phyloP scores from a whole-genome alignment of 2,113 vertebrate species.

The Dicerorhinus sumatrensis region DNA sequence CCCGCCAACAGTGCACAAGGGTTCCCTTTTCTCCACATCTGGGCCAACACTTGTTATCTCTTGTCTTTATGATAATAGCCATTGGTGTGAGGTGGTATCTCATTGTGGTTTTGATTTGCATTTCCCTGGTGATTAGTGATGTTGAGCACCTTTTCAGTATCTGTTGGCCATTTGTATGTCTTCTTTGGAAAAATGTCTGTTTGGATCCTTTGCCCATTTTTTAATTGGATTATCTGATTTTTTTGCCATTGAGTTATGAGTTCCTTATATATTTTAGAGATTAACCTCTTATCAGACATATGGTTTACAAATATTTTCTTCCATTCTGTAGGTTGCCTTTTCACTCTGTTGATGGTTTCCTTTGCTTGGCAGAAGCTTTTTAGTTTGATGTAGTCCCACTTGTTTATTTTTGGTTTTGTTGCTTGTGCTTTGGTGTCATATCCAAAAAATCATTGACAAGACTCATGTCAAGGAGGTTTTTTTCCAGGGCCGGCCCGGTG shows the following conservation, averaged over 20 bases:
- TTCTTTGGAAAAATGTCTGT: not conserved
- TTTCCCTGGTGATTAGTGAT: not conserved
- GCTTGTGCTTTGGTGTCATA: not conserved
- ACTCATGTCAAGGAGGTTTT: not conserved
- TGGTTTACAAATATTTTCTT: not conserved
- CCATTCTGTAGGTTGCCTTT: not conserved
- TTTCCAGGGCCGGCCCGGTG: too few species aligned
- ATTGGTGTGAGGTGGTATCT: not conserved
- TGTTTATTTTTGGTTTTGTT: not conserved
- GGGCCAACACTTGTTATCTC: not conserved
- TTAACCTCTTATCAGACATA: not conserved
- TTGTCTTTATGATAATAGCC: not conserved
- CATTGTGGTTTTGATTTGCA: not conserved
- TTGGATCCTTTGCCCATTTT: not conserved
- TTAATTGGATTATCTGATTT: not conserved
- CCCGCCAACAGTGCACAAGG: not conserved
- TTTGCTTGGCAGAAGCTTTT: not conserved
- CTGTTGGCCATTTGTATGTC: not conserved
- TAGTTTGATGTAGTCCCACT: not conserved
- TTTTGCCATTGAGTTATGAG: not conserved
- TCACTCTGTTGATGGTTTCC: not conserved
- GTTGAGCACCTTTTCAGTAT: not conserved
- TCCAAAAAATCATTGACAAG: not conserved
- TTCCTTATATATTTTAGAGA: not conserved
- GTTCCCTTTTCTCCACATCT: not conserved